Percentiles rank a stretch among this genome's conserved stretches.
These are phyloP conservation scores for Leiothrix lutea DNA, from an alignment of 2,113 vertebrate genomes.

Conservation along the genomic window DNA sequence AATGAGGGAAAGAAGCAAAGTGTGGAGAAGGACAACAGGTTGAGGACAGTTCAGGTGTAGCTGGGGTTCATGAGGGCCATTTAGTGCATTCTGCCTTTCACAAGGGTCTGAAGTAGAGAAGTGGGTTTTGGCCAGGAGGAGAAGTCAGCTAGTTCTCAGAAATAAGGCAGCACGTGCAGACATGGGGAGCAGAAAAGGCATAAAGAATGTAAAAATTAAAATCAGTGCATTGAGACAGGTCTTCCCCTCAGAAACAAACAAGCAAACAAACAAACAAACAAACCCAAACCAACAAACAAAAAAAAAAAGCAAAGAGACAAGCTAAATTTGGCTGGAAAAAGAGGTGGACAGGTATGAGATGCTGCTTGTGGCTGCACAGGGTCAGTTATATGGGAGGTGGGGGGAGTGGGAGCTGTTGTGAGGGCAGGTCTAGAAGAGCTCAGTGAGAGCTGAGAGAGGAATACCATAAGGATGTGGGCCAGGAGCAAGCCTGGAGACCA, in stretches of 20 bases:
- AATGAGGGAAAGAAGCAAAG: background rate
- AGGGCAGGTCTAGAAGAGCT: background rate
- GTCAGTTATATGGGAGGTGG: accelerated
- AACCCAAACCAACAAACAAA: no score
- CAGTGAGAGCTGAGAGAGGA: background rate
- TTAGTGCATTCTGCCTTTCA: background rate
- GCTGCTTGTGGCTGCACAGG: background rate
- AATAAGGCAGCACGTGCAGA: background rate
- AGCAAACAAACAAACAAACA: no score
- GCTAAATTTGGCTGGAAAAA: background rate
- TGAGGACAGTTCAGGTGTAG: background rate
- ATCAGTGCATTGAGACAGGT: background rate
- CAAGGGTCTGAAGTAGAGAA: background rate
- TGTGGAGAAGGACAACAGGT: background rate
- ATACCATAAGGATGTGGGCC: background rate
- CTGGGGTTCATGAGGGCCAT: background rate
- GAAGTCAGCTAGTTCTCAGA: constrained; percentile 53
- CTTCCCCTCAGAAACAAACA: no score
- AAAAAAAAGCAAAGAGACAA: background rate
- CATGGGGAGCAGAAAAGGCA: background rate
- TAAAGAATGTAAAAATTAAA: background rate
- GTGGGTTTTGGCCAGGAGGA: constrained; percentile 28
- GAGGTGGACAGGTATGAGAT: background rate
- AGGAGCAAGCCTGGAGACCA: background rate
- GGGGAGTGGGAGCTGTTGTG: background rate